Percentiles rank a stretch among this genome's conserved stretches.
Conservation (phyloP, 1,140 invertebrate species). For the Drosophila tristis region DNA sequence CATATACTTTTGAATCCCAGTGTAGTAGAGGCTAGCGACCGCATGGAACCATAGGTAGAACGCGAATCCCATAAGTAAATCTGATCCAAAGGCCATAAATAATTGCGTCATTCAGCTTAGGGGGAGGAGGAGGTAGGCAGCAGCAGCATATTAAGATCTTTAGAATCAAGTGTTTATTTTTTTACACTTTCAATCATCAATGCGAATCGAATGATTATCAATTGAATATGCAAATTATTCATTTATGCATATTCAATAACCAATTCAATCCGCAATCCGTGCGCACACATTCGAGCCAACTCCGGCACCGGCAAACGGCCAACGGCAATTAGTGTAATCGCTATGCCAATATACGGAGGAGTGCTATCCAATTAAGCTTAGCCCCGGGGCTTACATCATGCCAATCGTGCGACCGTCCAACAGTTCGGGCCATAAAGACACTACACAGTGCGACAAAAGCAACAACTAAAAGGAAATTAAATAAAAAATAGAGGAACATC, state of each 20-base stretch:
- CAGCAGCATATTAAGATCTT: constrained; percentile 10
- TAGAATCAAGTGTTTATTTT: constrained; percentile 22
- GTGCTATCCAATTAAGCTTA: constrained; percentile 57
- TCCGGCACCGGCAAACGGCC: constrained; percentile 10
- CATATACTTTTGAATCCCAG: too few species aligned
- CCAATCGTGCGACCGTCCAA: constrained; percentile 1
- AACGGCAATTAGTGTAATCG: constrained; percentile 51
- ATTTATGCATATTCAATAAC: constrained; percentile 35
- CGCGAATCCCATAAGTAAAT: neutral
- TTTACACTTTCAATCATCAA: constrained; percentile 25
- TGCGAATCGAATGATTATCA: constrained; percentile 12
- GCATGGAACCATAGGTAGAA: too few species aligned
- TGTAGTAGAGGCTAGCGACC: too few species aligned
- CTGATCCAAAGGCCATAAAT: neutral
- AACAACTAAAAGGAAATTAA: constrained; percentile 47
- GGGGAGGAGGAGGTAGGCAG: neutral
- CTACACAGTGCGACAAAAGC: constrained; percentile 39
- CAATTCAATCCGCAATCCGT: constrained; percentile 23
- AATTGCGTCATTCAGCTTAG: neutral
- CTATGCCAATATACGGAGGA: constrained; percentile 43
- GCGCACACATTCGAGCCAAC: constrained; percentile 28
- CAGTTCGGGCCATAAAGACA: constrained; percentile 34
- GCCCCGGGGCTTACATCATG: constrained; percentile 54
- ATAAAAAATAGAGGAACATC: constrained; percentile 51
- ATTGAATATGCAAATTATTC: constrained; percentile 38